A percentile compares a stretch with the other conserved stretches of the same genome.
These are phyloP conservation scores for Pinna nobilis DNA, from an alignment of 1,140 invertebrate species.

Conservation along the genomic window DNA sequence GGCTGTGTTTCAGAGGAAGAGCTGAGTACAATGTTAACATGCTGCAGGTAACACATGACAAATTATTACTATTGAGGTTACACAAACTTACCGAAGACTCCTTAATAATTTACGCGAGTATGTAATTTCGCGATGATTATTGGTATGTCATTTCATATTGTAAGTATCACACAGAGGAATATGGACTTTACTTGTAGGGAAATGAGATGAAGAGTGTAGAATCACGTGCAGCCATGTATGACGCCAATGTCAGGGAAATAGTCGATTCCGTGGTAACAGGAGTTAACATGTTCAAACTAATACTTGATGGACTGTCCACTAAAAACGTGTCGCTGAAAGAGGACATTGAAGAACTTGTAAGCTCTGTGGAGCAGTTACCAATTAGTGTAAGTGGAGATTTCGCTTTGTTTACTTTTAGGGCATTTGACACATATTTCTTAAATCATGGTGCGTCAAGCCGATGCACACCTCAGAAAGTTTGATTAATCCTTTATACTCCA, in stretches of 20 bases:
- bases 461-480: too few relatives aligned
- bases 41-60: constrained; percentile 43
- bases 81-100: background rate
- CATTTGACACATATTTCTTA: too few relatives aligned
- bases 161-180: background rate
- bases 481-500: too few relatives aligned
- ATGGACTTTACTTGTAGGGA: constrained; percentile 35
- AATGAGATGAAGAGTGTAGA: constrained; percentile 46
- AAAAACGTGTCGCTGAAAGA: too few relatives aligned
- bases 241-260: constrained; percentile 41
- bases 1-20: constrained; percentile 57
- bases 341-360: too few relatives aligned
- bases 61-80: background rate
- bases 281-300: constrained; percentile 51
- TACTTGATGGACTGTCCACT: too few relatives aligned
- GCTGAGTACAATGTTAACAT: constrained; percentile 57
- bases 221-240: constrained; percentile 40
- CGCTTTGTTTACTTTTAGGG: too few relatives aligned
- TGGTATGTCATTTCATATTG: background rate
- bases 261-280: constrained; percentile 33
- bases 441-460: too few relatives aligned
- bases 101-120: background rate
- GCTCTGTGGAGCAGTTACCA: too few relatives aligned
- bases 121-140: background rate
- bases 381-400: too few relatives aligned